phyloP scores from a whole-genome alignment of 2,113 vertebrate species.

The Lichenostomus cassidix region DNA sequence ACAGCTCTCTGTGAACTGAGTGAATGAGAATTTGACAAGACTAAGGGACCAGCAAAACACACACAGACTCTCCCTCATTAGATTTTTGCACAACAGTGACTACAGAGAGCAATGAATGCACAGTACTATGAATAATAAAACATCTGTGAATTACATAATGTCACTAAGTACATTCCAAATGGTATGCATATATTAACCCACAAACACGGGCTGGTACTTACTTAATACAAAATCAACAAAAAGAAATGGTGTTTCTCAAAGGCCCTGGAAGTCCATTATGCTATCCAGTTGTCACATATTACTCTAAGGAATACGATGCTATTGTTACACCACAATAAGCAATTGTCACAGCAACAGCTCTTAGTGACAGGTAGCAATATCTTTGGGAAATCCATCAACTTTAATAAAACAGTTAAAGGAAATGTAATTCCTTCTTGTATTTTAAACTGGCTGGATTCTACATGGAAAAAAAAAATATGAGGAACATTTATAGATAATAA shows the following conservation, averaged over 20 bases:
- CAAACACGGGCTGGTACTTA: conserved; percentile 52
- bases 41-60: conserved; percentile 20
- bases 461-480: background rate
- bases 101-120: conserved; percentile 64
- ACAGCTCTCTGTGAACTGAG: background rate
- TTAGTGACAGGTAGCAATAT: background rate
- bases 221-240: conserved; percentile 51
- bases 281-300: background rate
- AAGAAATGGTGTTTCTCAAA: conserved; percentile 4
- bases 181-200: conserved; percentile 63
- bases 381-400: background rate
- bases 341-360: background rate
- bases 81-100: conserved; percentile 58
- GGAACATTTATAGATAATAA: background rate
- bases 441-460: background rate
- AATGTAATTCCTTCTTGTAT: background rate
- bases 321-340: background rate
- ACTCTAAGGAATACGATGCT: background rate
- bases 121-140: conserved; percentile 61
- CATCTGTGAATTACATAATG: conserved; percentile 69
- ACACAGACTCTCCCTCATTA: conserved; percentile 45
- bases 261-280: background rate
- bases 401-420: background rate
- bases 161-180: conserved; percentile 50
- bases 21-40: conserved; percentile 18